Conservation (phyloP, 2,888 invertebrate genomes). For the Nomada hirtipes region DNA sequence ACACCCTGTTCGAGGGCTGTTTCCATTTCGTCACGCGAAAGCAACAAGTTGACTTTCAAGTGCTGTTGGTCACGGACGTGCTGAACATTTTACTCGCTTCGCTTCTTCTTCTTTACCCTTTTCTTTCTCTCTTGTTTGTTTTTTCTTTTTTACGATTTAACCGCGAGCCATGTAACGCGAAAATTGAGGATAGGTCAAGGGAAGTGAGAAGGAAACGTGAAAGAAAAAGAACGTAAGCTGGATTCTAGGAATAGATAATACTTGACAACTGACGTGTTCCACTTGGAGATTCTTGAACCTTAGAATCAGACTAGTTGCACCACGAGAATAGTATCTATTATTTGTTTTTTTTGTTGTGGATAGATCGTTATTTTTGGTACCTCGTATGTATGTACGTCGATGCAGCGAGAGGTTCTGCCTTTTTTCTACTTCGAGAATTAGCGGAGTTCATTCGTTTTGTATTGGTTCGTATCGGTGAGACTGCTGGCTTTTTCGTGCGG, state of each 20-base stretch:
- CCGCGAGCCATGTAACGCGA: background rate
- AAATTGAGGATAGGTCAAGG: background rate
- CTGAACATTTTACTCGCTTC: conserved; percentile 20
- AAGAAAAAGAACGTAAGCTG: background rate
- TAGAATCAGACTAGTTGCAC: conserved; percentile 34
- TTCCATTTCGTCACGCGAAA: conserved; percentile 28
- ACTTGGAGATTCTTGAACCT: conserved; percentile 35
- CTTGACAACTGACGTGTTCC: conserved; percentile 2
- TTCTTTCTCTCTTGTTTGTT: background rate
- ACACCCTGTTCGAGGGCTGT: conserved; percentile 4
- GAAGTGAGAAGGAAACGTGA: background rate
- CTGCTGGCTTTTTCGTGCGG: no score
- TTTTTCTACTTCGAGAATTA: background rate
- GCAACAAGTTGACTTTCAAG: conserved; percentile 61
- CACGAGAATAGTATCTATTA: conserved; percentile 12
- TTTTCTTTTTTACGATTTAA: background rate
- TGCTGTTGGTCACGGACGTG: conserved; percentile 15
- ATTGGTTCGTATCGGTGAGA: no score
- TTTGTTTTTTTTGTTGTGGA: background rate
- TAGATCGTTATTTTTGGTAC: conserved; percentile 28
- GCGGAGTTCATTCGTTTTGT: background rate
- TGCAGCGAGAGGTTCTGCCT: conserved; percentile 8
- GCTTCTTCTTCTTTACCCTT: background rate
- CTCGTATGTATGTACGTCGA: background rate
- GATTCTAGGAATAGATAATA: conserved; percentile 19